These are phyloP conservation scores for Mycalesis mineus DNA, from an alignment of 2,888 invertebrate genomes.

Conservation along the genomic window DNA sequence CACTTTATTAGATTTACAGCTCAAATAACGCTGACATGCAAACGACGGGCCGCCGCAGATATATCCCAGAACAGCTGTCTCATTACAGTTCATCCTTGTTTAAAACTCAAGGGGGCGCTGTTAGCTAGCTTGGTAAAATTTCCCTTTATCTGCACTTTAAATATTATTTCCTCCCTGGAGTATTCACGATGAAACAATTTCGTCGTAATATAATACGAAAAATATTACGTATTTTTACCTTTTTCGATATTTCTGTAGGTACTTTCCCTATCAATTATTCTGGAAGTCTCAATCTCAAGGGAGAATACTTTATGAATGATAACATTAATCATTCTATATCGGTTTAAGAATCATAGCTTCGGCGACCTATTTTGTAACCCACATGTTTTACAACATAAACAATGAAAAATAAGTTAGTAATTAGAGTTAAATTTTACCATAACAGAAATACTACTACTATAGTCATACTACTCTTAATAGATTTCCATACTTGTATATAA, in stretches of 20 bases:
- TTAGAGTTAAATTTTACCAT: no score
- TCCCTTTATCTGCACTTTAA: conserved; percentile 14
- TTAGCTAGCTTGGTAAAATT: conserved; percentile 23
- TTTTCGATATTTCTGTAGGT: neutral
- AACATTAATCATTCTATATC: neutral
- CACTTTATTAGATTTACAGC: conserved; percentile 6
- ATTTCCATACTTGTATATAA: no score
- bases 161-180: conserved; percentile 7
- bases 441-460: no score
- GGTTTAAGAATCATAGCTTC: no score
- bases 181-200: conserved; percentile 2
- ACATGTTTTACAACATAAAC: no score
- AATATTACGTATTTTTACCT: neutral
- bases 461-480: no score
- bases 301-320: neutral
- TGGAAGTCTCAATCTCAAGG: neutral
- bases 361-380: no score
- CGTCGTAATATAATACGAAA: conserved; percentile 4
- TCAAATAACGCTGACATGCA: conserved; percentile 15
- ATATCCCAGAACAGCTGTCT: conserved; percentile 16
- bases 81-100: conserved; percentile 21
- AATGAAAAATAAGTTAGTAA: neutral
- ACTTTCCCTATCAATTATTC: neutral
- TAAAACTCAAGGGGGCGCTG: conserved; percentile 15
- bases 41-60: conserved; percentile 7